These are phyloP conservation scores for Taenioides sp. DNA, from an alignment of 2,797 vertebrate species.

Conservation along the genomic window DNA sequence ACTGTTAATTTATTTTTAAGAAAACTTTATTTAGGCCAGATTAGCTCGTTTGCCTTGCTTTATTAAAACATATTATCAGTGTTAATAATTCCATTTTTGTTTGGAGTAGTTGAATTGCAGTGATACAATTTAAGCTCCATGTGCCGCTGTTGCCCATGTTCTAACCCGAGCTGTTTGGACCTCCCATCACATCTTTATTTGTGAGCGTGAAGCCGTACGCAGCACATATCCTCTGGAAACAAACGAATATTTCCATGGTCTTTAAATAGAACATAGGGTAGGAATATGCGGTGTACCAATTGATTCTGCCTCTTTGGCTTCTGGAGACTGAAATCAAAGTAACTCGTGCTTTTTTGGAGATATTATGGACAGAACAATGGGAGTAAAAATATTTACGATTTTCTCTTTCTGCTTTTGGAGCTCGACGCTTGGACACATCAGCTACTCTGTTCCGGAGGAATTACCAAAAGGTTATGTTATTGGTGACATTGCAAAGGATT, in stretches of 20 bases:
- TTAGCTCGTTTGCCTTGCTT: not conserved
- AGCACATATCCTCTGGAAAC: fast-evolving
- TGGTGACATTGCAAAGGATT: conserved; percentile 67
- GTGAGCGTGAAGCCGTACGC: conserved; percentile 16
- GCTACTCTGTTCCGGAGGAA: conserved; percentile 69
- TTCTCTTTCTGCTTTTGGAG: conserved; percentile 27
- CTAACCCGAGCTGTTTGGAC: conserved; percentile 15
- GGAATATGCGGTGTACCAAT: not conserved
- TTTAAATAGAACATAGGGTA: fast-evolving
- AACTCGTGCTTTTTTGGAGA: not conserved
- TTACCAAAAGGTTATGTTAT: conserved; percentile 61
- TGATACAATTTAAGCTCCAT: conserved; percentile 48
- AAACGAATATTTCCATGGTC: not conserved
- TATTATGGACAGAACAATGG: conserved; percentile 52
- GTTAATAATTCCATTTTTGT: too few species aligned
- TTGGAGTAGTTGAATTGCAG: conserved; percentile 8
- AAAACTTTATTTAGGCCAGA: too few species aligned
- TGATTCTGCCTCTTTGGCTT: not conserved
- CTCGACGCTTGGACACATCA: conserved; percentile 54
- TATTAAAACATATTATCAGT: too few species aligned
- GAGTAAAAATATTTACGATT: conserved; percentile 43
- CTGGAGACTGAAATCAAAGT: not conserved
- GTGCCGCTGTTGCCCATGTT: conserved; percentile 64
- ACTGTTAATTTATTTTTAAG: too few species aligned
- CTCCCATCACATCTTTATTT: conserved; percentile 32